Conservation (phyloP, 2,113 vertebrate species). For the Paracanthobrama guichenoti region DNA sequence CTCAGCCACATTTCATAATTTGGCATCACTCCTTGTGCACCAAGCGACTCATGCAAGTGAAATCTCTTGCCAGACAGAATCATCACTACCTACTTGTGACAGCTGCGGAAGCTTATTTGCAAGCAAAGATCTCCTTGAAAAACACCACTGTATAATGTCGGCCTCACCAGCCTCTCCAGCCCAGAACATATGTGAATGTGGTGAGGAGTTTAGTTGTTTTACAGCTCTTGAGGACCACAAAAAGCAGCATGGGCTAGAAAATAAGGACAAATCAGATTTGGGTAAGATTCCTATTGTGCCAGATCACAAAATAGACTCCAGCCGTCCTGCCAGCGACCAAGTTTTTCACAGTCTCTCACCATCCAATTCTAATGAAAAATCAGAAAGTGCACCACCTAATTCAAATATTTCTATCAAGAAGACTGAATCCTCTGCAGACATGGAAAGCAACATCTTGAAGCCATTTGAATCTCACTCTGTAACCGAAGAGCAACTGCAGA, state of each 20-base stretch:
- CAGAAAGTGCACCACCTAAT: conserved; percentile 37
- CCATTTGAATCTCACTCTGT: not conserved
- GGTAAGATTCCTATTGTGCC: not conserved
- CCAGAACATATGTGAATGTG: conserved; percentile 69
- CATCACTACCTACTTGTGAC: conserved; percentile 52
- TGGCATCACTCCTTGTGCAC: conserved; percentile 76
- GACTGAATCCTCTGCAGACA: conserved; percentile 43
- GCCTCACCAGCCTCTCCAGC: conserved; percentile 20
- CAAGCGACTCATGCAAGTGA: conserved; percentile 64
- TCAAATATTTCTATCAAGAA: conserved; percentile 48
- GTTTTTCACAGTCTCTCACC: conserved; percentile 3
- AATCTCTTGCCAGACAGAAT: conserved; percentile 49
- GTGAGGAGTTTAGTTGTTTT: conserved; percentile 69
- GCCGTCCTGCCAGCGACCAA: not conserved
- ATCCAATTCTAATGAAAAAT: conserved; percentile 9
- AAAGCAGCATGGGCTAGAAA: conserved; percentile 54
- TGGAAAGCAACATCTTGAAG: not conserved
- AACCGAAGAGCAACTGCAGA: conserved; percentile 24
- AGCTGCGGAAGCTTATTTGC: conserved; percentile 54
- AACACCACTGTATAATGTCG: conserved; percentile 39
- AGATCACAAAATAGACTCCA: not conserved
- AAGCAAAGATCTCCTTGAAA: conserved; percentile 59
- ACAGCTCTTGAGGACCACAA: conserved; percentile 69
- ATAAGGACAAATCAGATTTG: not conserved
- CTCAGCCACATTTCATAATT: conserved; percentile 72